Evolutionary conservation across 92 coral and sea anemone genomes (phyloP).

Genomic region (Umimayanthus chanpuru): DNA sequence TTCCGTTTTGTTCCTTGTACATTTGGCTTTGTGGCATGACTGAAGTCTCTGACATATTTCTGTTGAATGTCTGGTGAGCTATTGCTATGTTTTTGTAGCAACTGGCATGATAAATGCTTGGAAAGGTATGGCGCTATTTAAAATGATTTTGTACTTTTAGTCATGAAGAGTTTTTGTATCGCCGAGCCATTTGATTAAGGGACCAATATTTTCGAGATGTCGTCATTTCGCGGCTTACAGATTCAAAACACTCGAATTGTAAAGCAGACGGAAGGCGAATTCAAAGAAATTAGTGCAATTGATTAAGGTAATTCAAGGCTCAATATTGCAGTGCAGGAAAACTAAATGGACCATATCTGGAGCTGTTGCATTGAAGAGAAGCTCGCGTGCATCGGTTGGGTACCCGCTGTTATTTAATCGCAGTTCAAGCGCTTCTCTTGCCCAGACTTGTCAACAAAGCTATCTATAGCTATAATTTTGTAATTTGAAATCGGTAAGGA

Average conservation of each 20-base stretch:
- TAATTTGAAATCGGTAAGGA: conserved; percentile 18
- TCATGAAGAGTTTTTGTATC: neutral
- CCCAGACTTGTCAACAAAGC: conserved; percentile 23
- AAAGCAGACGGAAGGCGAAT: neutral
- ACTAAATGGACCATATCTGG: conserved; percentile 5
- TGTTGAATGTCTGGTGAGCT: neutral
- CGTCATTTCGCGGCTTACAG: conserved; percentile 13
- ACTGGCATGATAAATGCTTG: conserved; percentile 65
- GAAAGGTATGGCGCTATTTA: conserved; percentile 68
- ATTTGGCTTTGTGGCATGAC: neutral
- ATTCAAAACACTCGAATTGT: neutral
- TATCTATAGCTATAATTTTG: neutral
- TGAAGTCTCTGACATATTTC: neutral
- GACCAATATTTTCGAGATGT: conserved; percentile 2
- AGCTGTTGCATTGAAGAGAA: conserved; percentile 1
- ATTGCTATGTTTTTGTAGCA: conserved; percentile 1
- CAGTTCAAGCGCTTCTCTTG: neutral
- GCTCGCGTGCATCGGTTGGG: conserved; percentile 15
- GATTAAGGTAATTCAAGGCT: neutral
- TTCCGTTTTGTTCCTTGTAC: neutral
- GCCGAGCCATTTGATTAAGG: neutral
- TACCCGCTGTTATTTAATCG: conserved; percentile 39
- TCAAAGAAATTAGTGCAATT: neutral
- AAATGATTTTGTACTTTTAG: conserved; percentile 3
- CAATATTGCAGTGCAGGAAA: neutral